A percentile compares a stretch with the other conserved stretches of the same genome.
These are phyloP conservation scores for Subacronicta megacephala DNA, from an alignment of 2,888 invertebrate genomes.

Conservation along the genomic window DNA sequence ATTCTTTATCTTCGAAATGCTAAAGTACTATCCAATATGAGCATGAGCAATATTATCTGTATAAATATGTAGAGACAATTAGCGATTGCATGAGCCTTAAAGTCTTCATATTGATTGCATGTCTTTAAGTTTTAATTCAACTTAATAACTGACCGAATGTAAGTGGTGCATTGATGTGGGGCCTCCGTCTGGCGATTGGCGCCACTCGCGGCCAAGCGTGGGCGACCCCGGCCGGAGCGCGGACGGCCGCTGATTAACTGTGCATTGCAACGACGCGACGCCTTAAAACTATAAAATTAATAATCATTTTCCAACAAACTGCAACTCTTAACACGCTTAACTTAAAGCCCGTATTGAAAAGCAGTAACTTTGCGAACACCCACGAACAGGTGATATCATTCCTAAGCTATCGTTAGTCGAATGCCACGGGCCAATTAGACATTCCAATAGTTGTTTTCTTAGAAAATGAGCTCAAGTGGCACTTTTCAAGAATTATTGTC, in stretches of 20 bases:
- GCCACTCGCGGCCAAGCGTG: constrained; percentile 70
- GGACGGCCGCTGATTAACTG: constrained; percentile 77
- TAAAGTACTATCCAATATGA: too few relatives aligned
- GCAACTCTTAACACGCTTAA: constrained; percentile 34
- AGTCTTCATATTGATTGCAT: constrained; percentile 45
- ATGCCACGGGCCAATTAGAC: constrained; percentile 37
- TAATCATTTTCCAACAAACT: constrained; percentile 62
- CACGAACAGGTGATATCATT: constrained; percentile 47
- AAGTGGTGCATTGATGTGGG: constrained; percentile 64
- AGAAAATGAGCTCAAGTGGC: constrained; percentile 12
- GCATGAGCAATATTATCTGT: not conserved
- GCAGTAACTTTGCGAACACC: constrained; percentile 45
- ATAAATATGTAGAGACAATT: constrained; percentile 18
- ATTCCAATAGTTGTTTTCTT: constrained; percentile 31
- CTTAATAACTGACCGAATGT: constrained; percentile 63
- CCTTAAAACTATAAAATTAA: constrained; percentile 67
- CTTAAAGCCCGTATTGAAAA: constrained; percentile 41
- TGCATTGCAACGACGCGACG: constrained; percentile 68
- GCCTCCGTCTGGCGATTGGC: constrained; percentile 67
- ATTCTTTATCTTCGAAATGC: too few relatives aligned
- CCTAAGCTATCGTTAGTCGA: constrained; percentile 32
- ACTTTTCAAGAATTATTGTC: constrained; percentile 14
- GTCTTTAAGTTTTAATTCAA: constrained; percentile 50
- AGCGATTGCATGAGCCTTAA: constrained; percentile 26
- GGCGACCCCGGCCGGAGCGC: constrained; percentile 76